Evolutionary conservation across 2,113 vertebrate species (phyloP).

Genomic region (Laticauda colubrina): DNA sequence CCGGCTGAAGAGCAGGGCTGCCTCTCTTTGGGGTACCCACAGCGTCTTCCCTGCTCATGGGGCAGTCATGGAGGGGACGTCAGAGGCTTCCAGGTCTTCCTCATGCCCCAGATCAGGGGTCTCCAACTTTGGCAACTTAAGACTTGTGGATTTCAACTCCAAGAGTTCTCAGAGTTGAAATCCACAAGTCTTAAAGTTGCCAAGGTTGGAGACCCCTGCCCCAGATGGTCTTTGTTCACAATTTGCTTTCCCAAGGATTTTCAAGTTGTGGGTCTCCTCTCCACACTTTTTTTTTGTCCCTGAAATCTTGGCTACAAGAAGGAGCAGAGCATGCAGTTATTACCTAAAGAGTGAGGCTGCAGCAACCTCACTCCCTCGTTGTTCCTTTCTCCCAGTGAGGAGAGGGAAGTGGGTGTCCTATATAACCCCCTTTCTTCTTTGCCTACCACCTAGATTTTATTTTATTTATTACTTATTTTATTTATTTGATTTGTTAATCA

Average conservation of each 20-base stretch:
- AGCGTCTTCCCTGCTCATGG: not conserved
- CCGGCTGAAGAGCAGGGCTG: not conserved
- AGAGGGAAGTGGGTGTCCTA: not conserved
- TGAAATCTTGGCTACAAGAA: not conserved
- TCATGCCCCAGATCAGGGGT: not conserved
- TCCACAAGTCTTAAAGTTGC: too few relatives aligned
- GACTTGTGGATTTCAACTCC: too few relatives aligned
- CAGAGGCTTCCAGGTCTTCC: not conserved
- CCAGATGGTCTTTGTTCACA: not conserved
- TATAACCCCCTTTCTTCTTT: not conserved
- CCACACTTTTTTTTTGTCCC: not conserved
- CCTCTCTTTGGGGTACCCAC: not conserved
- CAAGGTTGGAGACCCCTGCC: too few relatives aligned
- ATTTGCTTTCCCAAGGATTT: not conserved
- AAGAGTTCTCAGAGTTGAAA: too few relatives aligned
- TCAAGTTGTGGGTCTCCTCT: not conserved
- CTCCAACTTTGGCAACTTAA: too few relatives aligned
- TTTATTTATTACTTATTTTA: too few relatives aligned
- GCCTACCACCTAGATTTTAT: not conserved
- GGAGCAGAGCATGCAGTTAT: not conserved
- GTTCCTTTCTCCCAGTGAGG: not conserved
- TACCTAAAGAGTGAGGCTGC: not conserved
- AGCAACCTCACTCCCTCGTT: not conserved
- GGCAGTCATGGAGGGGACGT: not conserved
- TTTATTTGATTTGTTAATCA: too few relatives aligned